Percentiles rank a stretch among this genome's conserved stretches.
Evolutionary conservation across 2,888 invertebrate genomes (phyloP).

Genomic region (Agrotis exclamationis): DNA sequence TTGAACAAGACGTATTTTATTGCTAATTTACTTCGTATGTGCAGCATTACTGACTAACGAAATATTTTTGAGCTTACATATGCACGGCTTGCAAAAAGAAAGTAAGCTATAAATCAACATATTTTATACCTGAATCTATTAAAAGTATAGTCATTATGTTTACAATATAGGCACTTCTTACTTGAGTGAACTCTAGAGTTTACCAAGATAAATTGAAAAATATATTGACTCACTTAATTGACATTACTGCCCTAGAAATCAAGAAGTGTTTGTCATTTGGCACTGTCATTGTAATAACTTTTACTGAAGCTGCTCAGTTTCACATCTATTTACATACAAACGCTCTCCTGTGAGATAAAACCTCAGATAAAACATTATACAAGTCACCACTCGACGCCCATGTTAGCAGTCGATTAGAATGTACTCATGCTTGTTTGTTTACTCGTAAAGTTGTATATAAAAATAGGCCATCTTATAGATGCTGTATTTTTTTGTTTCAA

Average conservation of each 20-base stretch:
- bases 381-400: not conserved
- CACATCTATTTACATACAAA: slow-evolving; percentile 2
- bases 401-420: slow-evolving; percentile 27
- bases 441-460: not conserved
- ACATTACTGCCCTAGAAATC: not conserved
- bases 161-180: too few relatives aligned
- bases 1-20: not conserved
- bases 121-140: not conserved
- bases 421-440: slow-evolving; percentile 21
- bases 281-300: not conserved
- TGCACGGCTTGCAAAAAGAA: too few relatives aligned
- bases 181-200: not conserved
- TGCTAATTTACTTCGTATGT: not conserved
- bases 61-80: not conserved
- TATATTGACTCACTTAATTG: too few relatives aligned
- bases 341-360: not conserved
- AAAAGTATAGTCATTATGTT: not conserved
- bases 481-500: slow-evolving; percentile 19
- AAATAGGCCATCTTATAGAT: not conserved
- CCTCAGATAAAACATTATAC: slow-evolving; percentile 4
- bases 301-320: not conserved
- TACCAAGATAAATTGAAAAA: not conserved
- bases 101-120: fast-evolving
- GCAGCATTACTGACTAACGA: too few relatives aligned
- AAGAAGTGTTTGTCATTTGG: not conserved